These are phyloP conservation scores for Sciaenops ocellatus DNA, from an alignment of 2,797 vertebrate genomes.

Conservation along the genomic window DNA sequence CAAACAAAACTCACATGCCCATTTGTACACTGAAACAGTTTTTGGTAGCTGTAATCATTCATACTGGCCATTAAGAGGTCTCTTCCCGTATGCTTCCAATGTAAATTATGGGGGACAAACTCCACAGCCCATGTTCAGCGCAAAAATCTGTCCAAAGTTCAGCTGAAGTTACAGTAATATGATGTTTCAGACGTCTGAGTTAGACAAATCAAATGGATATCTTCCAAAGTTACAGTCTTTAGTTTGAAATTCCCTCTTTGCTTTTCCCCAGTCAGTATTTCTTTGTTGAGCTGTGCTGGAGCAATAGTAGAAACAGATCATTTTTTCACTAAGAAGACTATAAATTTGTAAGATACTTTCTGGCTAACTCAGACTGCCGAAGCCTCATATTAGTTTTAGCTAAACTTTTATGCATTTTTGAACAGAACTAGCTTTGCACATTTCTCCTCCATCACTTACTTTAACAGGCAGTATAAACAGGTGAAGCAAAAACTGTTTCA, in stretches of 20 bases:
- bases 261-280: not conserved
- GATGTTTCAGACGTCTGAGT: not conserved
- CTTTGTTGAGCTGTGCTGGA: not conserved
- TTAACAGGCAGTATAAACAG: not conserved
- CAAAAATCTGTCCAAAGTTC: not conserved
- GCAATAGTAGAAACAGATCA: not conserved
- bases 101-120: not conserved
- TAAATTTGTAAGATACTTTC: not conserved
- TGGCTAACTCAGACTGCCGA: not conserved
- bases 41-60: not conserved
- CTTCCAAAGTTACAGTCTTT: not conserved
- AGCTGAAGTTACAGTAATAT: constrained; percentile 3
- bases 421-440: not conserved
- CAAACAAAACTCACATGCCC: not conserved
- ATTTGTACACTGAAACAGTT: not conserved
- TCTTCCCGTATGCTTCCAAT: not conserved
- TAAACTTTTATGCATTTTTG: not conserved
- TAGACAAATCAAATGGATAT: not conserved
- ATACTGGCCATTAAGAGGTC: not conserved
- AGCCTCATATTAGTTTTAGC: not conserved
- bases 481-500: not conserved
- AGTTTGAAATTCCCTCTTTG: not conserved
- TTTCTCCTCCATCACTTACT: not conserved
- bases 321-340: not conserved
- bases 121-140: not conserved